phyloP scores from a whole-genome alignment of 2,113 vertebrate species.

The Odontesthes bonariensis region DNA sequence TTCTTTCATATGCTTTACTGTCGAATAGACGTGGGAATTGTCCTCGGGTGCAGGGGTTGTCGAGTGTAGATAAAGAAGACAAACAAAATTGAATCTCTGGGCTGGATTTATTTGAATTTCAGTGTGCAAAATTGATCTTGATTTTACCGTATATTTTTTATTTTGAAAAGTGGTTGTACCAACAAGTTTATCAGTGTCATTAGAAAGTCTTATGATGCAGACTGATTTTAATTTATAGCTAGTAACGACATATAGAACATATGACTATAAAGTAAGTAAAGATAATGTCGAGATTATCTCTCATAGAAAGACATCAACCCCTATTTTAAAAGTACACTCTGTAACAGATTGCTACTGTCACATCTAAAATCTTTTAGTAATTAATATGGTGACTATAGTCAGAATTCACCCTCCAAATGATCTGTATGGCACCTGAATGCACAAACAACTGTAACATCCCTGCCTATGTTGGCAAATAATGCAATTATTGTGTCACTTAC shows the following conservation, averaged over 20 bases:
- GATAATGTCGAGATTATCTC: no score
- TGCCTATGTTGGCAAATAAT: not conserved
- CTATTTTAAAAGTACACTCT: no score
- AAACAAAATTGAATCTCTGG: not conserved
- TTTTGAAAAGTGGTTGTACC: not conserved
- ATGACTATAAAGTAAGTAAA: no score
- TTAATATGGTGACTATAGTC: not conserved
- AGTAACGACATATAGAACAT: no score
- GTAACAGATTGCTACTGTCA: not conserved
- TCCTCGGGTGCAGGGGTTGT: not conserved
- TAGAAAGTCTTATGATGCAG: no score
- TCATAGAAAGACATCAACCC: no score
- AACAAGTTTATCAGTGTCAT: no score
- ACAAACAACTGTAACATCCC: not conserved
- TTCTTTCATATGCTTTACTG: slow-evolving; percentile 15
- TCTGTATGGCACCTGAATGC: not conserved
- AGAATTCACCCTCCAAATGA: no score
- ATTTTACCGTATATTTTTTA: not conserved
- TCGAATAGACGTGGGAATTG: slow-evolving; percentile 3
- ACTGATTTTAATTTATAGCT: no score
- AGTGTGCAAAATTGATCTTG: not conserved
- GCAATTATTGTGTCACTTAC: not conserved
- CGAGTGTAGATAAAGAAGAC: not conserved
- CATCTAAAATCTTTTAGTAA: not conserved
- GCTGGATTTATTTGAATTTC: not conserved